phyloP scores from a whole-genome alignment of 2,113 vertebrate species.

The Echinops telfairi region DNA sequence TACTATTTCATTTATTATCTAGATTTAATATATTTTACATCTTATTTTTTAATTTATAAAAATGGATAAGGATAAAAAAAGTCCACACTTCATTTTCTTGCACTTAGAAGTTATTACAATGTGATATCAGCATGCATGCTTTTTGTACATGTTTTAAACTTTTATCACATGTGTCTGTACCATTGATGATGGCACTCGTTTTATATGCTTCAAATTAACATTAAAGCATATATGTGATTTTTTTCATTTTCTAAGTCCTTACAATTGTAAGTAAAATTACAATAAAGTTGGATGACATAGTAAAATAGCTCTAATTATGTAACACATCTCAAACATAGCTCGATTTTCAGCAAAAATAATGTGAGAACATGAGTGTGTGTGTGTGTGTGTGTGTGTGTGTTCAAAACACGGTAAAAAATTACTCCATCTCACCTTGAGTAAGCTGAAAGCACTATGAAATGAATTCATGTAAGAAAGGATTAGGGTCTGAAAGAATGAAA shows the following conservation, averaged over 20 bases:
- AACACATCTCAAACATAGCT: conserved; percentile 7
- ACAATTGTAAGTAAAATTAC: conserved; percentile 40
- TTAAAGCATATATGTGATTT: conserved; percentile 11
- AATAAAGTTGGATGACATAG: neutral
- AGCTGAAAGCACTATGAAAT: neutral
- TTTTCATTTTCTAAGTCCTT: neutral
- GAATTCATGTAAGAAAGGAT: neutral
- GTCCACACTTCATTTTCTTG: neutral
- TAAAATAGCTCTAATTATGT: neutral
- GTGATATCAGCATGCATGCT: neutral
- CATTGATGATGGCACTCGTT: neutral
- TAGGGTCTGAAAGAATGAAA: neutral
- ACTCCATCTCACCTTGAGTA: conserved; percentile 11
- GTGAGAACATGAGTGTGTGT: neutral
- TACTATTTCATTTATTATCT: neutral
- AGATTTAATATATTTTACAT: neutral
- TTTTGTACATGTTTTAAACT: neutral
- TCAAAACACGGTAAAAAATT: neutral
- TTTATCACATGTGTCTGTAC: neutral
- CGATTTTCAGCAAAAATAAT: conserved; percentile 15
- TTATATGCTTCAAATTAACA: neutral
- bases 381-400: too few species aligned
- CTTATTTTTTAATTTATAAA: neutral
- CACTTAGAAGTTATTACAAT: neutral
- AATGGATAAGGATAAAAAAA: neutral